Evolutionary conservation across 2,113 vertebrate species (phyloP), one percentile per base, ranked within the genome.

Genomic region (Epinephelus cyanopodus): DNA sequence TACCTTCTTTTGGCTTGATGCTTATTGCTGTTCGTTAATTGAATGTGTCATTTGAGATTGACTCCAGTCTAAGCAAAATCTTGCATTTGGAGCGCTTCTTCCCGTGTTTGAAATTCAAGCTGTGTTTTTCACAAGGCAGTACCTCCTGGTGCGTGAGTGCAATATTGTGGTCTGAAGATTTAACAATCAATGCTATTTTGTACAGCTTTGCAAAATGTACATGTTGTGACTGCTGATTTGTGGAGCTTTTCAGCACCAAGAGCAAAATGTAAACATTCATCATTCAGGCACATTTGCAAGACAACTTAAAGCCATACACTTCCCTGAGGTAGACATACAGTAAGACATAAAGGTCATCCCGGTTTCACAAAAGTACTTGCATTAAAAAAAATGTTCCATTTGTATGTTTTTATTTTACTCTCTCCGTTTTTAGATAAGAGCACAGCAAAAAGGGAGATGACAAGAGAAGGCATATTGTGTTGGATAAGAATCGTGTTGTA

Each of bases 241-340:
- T 95, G 92, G 81, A 93, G 93, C 92, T 94, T 93, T 90, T 87
- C 76, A 79, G 90, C 92, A 90, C 89, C 85, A 82, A 94, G 90
- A 93, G 92, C 79, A 92, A 93, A 92, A 87, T 92, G 90, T 91
- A 90, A 91, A 84, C 87, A 88, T 94, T 91, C 86, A 87, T 95
- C 83, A 50, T 92, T 91, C 86, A 83, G 86, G 63, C 89, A 82
- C 89, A 89, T 92, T 91, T 87, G 89, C 92, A 71, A 93, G 85
- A 91, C 84, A 88, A 92, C 89, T 90, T 93, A 92, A 94, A 96
- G 95, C 95, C 95, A 95, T 95, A 95, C 91, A 93, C 89, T 94
- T 92, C 85, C 92, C 90, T 85, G 90, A 92, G 91, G 92, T 90
- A 91, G 74, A 91, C 89, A 88, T 90, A 83, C 25, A 74, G 76